Conservation (phyloP, 2,888 invertebrate species). For the Calameuta pallipes region DNA sequence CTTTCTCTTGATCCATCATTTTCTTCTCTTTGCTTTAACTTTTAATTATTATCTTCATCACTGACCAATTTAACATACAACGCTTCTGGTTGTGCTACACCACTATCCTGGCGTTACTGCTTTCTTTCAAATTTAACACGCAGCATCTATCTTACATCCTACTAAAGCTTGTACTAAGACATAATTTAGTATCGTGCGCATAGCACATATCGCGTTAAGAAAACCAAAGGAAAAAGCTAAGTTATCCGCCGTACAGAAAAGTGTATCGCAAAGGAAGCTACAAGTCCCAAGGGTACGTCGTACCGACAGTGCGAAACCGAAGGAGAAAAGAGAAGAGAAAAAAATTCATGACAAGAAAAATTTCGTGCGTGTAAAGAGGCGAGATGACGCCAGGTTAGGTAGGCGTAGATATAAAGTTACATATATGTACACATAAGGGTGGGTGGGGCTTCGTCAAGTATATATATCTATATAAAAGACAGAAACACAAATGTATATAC, state of each 20-base stretch:
- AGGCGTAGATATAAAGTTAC: neutral
- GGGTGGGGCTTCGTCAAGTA: conserved; percentile 32
- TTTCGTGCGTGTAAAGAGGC: conserved; percentile 44
- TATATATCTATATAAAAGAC: conserved; percentile 29
- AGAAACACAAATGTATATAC: neutral
- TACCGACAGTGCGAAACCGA: conserved; percentile 20
- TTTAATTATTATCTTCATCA: neutral
- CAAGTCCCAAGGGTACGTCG: neutral
- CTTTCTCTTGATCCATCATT: neutral
- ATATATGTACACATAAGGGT: conserved; percentile 20
- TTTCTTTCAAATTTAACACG: neutral
- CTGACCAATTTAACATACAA: neutral
- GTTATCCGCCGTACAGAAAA: neutral
- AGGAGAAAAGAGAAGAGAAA: conserved; percentile 13
- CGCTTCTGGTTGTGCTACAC: neutral
- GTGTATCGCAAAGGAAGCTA: neutral
- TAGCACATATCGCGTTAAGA: neutral
- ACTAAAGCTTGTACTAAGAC: neutral
- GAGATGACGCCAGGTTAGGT: conserved; percentile 35
- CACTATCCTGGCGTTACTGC: neutral
- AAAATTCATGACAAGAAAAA: conserved; percentile 26
- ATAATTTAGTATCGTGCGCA: neutral
- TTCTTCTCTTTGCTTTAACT: neutral
- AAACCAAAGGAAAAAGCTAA: neutral
- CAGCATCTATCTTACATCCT: neutral